Evolutionary conservation across 2,797 vertebrate species (phyloP), one percentile per base, ranked within the genome.

Genomic region (Hipposideros larvatus): DNA sequence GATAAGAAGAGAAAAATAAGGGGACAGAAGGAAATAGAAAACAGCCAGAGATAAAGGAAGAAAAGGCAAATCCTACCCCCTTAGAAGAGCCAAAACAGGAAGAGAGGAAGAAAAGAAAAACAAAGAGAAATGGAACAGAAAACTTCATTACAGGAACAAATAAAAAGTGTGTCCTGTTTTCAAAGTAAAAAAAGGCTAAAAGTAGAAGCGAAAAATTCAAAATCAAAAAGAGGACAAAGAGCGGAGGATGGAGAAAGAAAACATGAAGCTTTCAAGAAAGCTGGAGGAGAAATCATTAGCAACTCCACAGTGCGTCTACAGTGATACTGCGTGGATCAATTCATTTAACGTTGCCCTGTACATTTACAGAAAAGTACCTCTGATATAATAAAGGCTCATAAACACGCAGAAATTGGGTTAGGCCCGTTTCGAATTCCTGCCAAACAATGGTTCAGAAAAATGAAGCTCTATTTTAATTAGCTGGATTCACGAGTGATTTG

Each of bases 401-500:
- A 99, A 99, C 99, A 99, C 98, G 99, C 98, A 99, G 99, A 99
- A 99, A 99, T 99, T 99, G 99, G 98, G 99, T 99, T 99, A 99
- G 98, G 98, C 98, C 97, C 97, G 98, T 99, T 99, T 99, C 99
- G 97, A 98, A 99, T 99, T 99, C 99, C 99, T 99, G 99, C 99
- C 99, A 99, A 99, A 99, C 99, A 99, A 99, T 98, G 98, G 98
- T 99, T 99, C 98, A 99, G 98, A 99, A 99, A 99, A 99, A 99
- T 99, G 99, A 99, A 99, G 99, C 99, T 99, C 99, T 99, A 99
- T 99, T 99, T 99, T 99, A 99, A 99, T 99, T 99, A 99, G 99
- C 98, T 98, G 98, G 99, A 99, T 99, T 99, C 99, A 98, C 97
- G 99, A 99, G 99, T 99, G 99, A 99, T 99, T 99, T 99, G 99